Evolutionary conservation across 2,888 invertebrate species (phyloP).

Genomic region (Ornithoptera priamus): DNA sequence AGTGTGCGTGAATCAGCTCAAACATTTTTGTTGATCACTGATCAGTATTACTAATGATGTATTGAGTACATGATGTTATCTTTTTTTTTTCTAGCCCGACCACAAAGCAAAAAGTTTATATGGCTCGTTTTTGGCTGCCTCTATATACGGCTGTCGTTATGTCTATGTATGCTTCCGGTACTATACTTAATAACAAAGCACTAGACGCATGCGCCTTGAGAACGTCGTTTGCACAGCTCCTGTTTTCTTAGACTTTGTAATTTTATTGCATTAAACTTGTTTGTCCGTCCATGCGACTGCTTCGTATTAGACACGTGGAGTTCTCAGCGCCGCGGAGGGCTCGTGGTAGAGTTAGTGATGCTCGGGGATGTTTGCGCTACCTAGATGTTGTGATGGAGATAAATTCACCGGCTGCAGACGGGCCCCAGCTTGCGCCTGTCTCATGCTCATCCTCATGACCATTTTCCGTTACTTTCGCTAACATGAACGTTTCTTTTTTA

Average conservation of each 20-base stretch:
- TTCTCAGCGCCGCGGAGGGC: constrained; percentile 33
- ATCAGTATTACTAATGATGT: constrained; percentile 40
- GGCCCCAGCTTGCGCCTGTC: constrained; percentile 40
- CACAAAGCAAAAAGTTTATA: constrained; percentile 77
- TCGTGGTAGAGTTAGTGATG: constrained; percentile 36
- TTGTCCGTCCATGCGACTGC: constrained; percentile 63
- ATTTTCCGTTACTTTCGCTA: constrained; percentile 43
- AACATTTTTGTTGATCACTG: constrained; percentile 31
- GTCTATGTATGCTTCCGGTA: constrained; percentile 79
- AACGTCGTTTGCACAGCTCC: constrained; percentile 44
- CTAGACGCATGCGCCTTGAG: constrained; percentile 64
- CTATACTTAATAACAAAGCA: constrained; percentile 58
- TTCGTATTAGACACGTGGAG: constrained; percentile 40
- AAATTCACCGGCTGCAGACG: constrained; percentile 32
- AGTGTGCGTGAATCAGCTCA: constrained; percentile 14
- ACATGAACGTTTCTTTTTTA: constrained; percentile 33
- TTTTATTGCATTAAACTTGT: constrained; percentile 51
- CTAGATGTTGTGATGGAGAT: constrained; percentile 18
- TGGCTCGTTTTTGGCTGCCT: constrained; percentile 79
- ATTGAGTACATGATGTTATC: constrained; percentile 65
- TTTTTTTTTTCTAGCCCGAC: constrained; percentile 76
- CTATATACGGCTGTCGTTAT: constrained; percentile 77
- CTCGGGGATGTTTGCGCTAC: constrained; percentile 35
- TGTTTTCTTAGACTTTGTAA: constrained; percentile 42
- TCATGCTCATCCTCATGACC: constrained; percentile 45